Conservation (phyloP, 2,888 invertebrate species). For the Apodemia zela region DNA sequence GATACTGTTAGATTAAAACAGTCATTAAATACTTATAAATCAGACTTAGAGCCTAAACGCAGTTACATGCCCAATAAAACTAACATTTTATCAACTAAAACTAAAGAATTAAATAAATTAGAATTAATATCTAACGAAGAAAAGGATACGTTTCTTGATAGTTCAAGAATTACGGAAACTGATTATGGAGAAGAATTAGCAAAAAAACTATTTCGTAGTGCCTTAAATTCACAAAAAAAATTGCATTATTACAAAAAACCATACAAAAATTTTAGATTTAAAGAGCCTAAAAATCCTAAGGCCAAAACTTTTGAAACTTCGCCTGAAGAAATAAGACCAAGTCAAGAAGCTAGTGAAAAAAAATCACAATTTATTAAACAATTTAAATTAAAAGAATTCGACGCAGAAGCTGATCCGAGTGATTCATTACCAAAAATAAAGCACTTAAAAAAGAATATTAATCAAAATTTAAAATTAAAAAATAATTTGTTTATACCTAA, state of each 20-base stretch:
- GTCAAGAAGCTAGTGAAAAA: not conserved
- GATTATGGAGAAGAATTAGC: not conserved
- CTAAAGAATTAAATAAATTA: not conserved
- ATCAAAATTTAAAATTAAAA: too few species aligned
- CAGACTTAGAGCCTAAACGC: not conserved
- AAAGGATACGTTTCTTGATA: not conserved
- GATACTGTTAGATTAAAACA: not conserved
- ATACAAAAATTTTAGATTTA: not conserved
- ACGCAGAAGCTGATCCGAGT: not conserved
- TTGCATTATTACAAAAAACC: not conserved
- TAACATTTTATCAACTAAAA: not conserved
- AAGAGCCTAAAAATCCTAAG: not conserved
- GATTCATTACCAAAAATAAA: not conserved
- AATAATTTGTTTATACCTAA: too few species aligned
- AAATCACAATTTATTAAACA: not conserved
- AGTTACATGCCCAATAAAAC: not conserved
- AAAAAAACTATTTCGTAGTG: not conserved
- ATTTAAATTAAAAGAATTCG: not conserved
- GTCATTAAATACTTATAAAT: not conserved
- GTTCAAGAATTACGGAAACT: not conserved
- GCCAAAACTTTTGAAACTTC: not conserved
- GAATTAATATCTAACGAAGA: not conserved
- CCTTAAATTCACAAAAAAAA: not conserved
- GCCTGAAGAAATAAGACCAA: not conserved
- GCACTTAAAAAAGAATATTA: too few species aligned